A percentile compares a stretch with the other conserved stretches of the same genome.
These are phyloP conservation scores for Parthenolecanium corni DNA, from an alignment of 2,888 invertebrate genomes.

Conservation along the genomic window DNA sequence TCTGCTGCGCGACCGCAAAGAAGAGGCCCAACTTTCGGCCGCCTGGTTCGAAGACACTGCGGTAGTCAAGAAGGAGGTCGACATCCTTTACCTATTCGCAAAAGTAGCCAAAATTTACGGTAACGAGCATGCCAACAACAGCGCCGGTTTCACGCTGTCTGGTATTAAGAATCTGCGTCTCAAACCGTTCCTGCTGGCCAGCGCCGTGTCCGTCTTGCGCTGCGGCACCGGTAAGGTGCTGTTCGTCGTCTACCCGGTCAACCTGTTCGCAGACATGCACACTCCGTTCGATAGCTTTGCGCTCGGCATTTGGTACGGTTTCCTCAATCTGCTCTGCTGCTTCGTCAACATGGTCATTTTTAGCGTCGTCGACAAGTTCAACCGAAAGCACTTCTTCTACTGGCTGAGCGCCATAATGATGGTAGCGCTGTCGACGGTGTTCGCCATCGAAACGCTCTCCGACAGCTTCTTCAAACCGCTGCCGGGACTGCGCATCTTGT, in stretches of 20 bases:
- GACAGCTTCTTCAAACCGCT: neutral
- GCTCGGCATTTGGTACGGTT: constrained; percentile 8
- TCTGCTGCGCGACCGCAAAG: neutral
- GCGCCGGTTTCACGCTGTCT: neutral
- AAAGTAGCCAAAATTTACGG: neutral
- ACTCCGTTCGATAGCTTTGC: neutral
- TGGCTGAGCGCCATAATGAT: neutral
- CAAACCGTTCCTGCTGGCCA: neutral
- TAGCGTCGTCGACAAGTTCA: neutral
- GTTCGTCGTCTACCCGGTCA: constrained; percentile 7
- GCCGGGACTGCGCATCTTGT: neutral
- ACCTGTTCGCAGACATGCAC: neutral
- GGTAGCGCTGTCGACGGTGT: neutral
- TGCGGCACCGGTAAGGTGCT: constrained; percentile 17
- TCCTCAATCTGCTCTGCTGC: constrained; percentile 1
- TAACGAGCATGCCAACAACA: neutral
- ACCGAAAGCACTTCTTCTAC: constrained; percentile 10
- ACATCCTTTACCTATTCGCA: neutral
- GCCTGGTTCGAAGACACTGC: constrained; percentile 10
- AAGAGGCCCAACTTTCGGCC: neutral
- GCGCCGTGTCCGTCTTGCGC: neutral
- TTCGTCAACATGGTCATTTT: neutral
- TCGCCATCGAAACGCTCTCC: neutral
- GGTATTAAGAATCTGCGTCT: neutral
- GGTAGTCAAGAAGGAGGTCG: constrained; percentile 1